Evolutionary conservation across 2,888 invertebrate species (phyloP).

Genomic region (Hirtodrosophila alboralis): DNA sequence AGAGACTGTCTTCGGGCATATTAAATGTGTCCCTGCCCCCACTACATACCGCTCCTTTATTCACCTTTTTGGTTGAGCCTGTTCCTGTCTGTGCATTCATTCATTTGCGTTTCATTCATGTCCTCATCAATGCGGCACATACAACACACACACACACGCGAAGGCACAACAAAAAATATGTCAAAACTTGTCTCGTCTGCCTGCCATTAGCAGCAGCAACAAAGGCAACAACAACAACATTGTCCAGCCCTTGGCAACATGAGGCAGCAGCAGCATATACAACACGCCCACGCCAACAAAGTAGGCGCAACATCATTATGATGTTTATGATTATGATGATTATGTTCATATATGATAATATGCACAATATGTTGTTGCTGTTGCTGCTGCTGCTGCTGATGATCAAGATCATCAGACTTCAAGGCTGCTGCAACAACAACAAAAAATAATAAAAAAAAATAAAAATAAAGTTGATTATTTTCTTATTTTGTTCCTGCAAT

Average conservation of each 20-base stretch:
- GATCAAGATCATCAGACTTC: conserved; percentile 63
- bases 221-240: conserved; percentile 26
- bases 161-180: conserved; percentile 69
- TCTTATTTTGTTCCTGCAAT: not conserved
- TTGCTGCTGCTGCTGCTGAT: conserved; percentile 42
- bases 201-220: conserved; percentile 73
- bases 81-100: conserved; percentile 51
- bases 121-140: conserved; percentile 62
- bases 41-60: too few relatives aligned
- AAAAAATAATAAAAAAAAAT: too few relatives aligned
- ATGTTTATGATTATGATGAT: conserved; percentile 31
- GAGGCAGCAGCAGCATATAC: conserved; percentile 30
- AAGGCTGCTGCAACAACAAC: conserved; percentile 50
- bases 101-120: conserved; percentile 78
- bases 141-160: conserved; percentile 34
- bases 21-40: conserved; percentile 38
- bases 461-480: conserved; percentile 1
- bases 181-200: conserved; percentile 80
- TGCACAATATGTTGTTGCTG: too few relatives aligned
- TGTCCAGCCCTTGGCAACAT: conserved; percentile 56
- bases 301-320: conserved; percentile 75
- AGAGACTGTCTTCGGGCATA: conserved; percentile 5
- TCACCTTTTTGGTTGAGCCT: too few relatives aligned
- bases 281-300: conserved; percentile 54
- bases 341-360: conserved; percentile 49